Percentiles rank a stretch among this genome's conserved stretches.
These are phyloP conservation scores for Torymus tubicola DNA, from an alignment of 2,888 invertebrate genomes.

Conservation along the genomic window DNA sequence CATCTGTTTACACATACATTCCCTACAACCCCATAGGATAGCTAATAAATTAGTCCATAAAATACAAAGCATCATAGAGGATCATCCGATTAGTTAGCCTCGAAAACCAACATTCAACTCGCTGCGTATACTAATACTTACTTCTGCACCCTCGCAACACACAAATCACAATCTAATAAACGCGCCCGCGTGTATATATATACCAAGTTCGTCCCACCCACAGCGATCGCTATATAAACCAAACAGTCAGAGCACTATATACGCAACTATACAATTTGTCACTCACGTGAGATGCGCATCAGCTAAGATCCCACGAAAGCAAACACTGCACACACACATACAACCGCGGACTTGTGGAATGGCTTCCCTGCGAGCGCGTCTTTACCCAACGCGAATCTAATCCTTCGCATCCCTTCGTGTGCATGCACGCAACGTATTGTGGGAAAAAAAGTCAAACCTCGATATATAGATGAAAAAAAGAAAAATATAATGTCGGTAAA, in stretches of 20 bases:
- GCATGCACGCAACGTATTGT: not conserved
- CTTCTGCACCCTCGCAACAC: not conserved
- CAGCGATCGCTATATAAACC: not conserved
- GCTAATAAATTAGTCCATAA: no score
- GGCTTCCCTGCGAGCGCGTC: not conserved
- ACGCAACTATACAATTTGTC: conserved; percentile 10
- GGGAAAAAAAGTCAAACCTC: not conserved
- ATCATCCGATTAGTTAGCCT: no score
- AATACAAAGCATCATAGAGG: no score
- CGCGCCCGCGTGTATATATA: not conserved
- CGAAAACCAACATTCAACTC: no score
- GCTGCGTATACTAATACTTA: no score
- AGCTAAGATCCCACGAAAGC: conserved; percentile 26
- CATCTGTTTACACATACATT: no score
- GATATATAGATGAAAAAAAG: not conserved
- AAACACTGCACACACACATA: not conserved
- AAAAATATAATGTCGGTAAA: conserved; percentile 57
- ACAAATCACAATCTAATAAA: conserved; percentile 23
- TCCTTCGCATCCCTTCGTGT: conserved; percentile 4
- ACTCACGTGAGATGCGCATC: not conserved
- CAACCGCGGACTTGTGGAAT: no score
- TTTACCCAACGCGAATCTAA: not conserved
- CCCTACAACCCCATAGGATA: no score
- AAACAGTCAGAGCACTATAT: conserved; percentile 8
- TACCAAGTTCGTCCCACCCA: no score